Conservation (phyloP, 2,888 invertebrate genomes). For the Drosophila demipolita region DNA sequence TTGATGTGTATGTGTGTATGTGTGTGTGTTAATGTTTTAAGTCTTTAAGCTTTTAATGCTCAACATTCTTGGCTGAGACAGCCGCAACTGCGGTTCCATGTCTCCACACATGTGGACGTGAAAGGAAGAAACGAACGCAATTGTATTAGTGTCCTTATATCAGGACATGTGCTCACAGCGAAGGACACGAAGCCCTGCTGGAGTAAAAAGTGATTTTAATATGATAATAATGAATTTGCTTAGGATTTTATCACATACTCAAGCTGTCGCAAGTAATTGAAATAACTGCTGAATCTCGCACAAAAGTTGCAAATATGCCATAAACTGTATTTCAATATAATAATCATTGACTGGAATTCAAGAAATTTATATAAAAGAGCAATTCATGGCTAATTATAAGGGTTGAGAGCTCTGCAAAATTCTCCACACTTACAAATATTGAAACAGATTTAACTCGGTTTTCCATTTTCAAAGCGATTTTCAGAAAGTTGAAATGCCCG, state of each 20-base stretch:
- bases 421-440: neutral
- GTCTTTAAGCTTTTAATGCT: slow-evolving; percentile 73
- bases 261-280: slow-evolving; percentile 25
- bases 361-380: neutral
- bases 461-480: neutral
- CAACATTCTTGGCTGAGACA: slow-evolving; percentile 58
- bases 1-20: slow-evolving; percentile 16
- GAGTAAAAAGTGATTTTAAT: slow-evolving; percentile 35
- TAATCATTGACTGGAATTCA: neutral
- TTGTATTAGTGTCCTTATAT: slow-evolving; percentile 31
- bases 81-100: slow-evolving; percentile 45
- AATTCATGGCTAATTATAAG: neutral
- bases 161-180: slow-evolving; percentile 15
- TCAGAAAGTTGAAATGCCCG: neutral
- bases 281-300: slow-evolving; percentile 2
- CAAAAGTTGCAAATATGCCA: neutral
- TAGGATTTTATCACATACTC: slow-evolving; percentile 24
- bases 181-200: slow-evolving; percentile 29
- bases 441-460: neutral
- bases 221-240: slow-evolving; percentile 35
- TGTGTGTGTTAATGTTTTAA: slow-evolving; percentile 65
- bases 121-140: slow-evolving; percentile 8
- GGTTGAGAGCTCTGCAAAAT: neutral
- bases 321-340: neutral
- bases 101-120: slow-evolving; percentile 25